phyloP scores from a whole-genome alignment of 2,888 invertebrate species.

The Lapara coniferarum region DNA sequence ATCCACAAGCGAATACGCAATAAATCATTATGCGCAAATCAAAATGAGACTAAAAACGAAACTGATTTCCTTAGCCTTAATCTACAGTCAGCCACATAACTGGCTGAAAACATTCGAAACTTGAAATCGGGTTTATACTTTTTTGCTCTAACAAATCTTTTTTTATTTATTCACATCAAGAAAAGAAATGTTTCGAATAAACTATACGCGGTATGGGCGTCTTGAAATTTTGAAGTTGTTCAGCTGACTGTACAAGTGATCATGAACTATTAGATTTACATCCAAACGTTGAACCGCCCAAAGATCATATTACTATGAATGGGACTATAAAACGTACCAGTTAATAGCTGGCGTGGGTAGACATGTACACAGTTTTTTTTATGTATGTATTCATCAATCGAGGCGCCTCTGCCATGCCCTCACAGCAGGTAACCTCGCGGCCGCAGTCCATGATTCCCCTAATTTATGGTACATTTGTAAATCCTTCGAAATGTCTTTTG shows the following conservation, averaged over 20 bases:
- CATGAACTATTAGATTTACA: conserved; percentile 53
- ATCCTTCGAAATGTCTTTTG: conserved; percentile 44
- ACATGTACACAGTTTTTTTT: conserved; percentile 56
- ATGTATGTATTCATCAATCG: conserved; percentile 67
- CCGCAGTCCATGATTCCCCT: conserved; percentile 57
- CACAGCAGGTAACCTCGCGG: conserved; percentile 66
- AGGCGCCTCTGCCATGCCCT: conserved; percentile 67
- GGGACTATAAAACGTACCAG: conserved; percentile 71
- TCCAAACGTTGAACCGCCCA: conserved; percentile 61
- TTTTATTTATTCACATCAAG: no score
- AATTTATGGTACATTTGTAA: conserved; percentile 71
- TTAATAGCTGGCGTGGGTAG: conserved; percentile 72
- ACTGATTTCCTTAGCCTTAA: conserved; percentile 49
- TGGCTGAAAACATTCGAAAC: no score
- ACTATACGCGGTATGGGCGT: no score
- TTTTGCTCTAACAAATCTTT: no score
- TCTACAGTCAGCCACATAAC: conserved; percentile 38
- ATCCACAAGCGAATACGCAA: not conserved
- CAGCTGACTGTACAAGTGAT: conserved; percentile 24
- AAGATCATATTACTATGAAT: conserved; percentile 69
- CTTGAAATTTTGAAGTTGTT: no score
- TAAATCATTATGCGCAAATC: not conserved
- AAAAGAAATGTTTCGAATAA: no score
- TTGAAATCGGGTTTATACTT: no score
- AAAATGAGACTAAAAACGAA: conserved; percentile 22